Evolutionary conservation across 2,888 invertebrate genomes (phyloP).

Genomic region (Ernsta delagoae): DNA sequence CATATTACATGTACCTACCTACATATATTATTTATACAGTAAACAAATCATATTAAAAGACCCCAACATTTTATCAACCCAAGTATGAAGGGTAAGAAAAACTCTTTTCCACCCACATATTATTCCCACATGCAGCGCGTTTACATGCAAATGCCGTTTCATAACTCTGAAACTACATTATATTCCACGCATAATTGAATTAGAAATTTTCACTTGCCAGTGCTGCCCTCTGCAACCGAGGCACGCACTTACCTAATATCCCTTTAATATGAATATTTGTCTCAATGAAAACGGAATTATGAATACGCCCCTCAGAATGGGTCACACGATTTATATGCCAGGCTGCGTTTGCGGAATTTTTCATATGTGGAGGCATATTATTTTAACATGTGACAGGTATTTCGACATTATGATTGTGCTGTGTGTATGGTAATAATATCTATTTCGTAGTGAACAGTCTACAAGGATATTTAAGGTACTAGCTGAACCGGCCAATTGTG

Average conservation of each 20-base stretch:
- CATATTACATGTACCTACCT: too few relatives aligned
- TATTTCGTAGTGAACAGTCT: too few relatives aligned
- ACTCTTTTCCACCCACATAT: conserved; percentile 42
- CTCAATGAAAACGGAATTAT: conserved; percentile 82
- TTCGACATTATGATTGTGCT: not conserved
- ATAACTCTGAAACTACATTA: conserved; percentile 53
- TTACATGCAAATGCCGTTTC: conserved; percentile 47
- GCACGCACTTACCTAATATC: conserved; percentile 67
- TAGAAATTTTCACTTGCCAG: conserved; percentile 55
- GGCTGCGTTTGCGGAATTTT: conserved; percentile 67
- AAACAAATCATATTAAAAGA: conserved; percentile 37
- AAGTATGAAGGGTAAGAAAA: conserved; percentile 11
- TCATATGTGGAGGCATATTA: conserved; percentile 57
- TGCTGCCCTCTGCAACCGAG: conserved; percentile 59
- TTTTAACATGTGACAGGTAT: conserved; percentile 35
- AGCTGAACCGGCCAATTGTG: too few relatives aligned
- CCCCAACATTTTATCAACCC: conserved; percentile 43
- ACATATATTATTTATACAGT: not conserved
- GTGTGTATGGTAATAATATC: too few relatives aligned
- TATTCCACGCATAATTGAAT: conserved; percentile 55
- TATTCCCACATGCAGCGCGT: conserved; percentile 43
- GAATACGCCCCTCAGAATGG: conserved; percentile 65
- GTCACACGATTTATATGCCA: conserved; percentile 71
- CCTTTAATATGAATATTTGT: conserved; percentile 79
- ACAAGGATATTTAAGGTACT: too few relatives aligned